These are phyloP conservation scores for Callipepla californica DNA, from an alignment of 2,113 vertebrate species.

Conservation along the genomic window DNA sequence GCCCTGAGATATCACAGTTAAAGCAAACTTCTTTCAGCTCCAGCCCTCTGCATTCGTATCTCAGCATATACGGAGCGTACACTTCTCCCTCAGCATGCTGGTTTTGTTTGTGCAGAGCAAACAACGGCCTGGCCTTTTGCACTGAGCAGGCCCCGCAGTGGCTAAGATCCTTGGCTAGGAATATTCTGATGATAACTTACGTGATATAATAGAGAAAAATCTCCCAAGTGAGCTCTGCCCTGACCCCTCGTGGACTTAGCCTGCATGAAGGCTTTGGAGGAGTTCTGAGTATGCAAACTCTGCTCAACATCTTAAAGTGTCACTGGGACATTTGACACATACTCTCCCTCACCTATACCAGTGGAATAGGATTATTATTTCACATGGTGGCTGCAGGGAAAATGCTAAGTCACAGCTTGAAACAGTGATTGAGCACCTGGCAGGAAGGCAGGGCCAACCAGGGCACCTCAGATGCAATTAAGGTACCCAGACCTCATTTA, in stretches of 20 bases:
- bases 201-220: not conserved
- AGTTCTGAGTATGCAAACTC: not conserved
- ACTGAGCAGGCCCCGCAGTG: not conserved
- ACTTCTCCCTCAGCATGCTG: not conserved
- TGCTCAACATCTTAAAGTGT: not conserved
- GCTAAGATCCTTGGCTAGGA: not conserved
- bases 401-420: too few species aligned
- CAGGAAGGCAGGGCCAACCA: too few species aligned
- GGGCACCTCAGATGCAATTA: too few species aligned
- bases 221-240: not conserved
- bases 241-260: not conserved
- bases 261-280: not conserved
- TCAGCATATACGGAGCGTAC: too few species aligned
- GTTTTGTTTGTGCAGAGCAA: not conserved
- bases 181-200: not conserved
- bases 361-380: not conserved
- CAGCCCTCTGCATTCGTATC: rapidly evolving
- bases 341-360: not conserved
- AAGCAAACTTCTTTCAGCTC: not conserved
- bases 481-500: too few species aligned
- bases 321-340: not conserved
- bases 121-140: not conserved
- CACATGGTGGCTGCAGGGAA: too few species aligned
- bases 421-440: too few species aligned
- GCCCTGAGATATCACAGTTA: not conserved